Base-by-base conservation (phyloP, 2,888 invertebrate genomes). In the Drosophila nr. fundita region DNA sequence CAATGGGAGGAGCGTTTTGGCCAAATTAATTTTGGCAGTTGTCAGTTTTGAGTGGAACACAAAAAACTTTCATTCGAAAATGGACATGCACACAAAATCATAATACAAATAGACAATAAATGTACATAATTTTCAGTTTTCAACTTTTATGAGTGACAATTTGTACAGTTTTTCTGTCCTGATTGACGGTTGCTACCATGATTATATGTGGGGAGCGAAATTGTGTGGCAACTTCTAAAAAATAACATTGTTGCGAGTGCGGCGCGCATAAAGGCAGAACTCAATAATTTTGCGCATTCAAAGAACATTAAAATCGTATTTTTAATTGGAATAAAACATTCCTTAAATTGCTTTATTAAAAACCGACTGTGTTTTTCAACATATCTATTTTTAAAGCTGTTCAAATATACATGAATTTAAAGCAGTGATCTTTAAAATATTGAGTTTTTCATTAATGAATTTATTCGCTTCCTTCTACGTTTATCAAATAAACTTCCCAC, bases 131-230 rank as follows among this genome's bases (percentile, higher is more conserved):
- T 83, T 75, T 49, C 52, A 53, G 61, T 57, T 50, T 82, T 63
- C 68, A 86, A 84, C 83, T 86, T 86, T 82, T 84, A 84, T 86
- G 80, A 86, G 86, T 82, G 86, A 86, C 82, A 84, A 86, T 83
- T 83, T 82, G 72, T 68, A 74, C 64, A 75, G 58, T 65, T 67
- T 69, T 61, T 74, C 76, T 59, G 15, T 34, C 32, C 64, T 67
- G 68, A 71, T 69, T 69, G 68, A 62, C 69, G 61, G 54, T 67
- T 54, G 52, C 49, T 38, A 48, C n/a, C 34, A 50, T 64, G 29
- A 67, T 79, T 64, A 30, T 59, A 64, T 63, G 58, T 38, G 38
- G 18, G 18, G 4, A 18, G 7, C 52, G 48, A 60, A 68, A 45
- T 27, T n/a, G 2, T n/a, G 18, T 38, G 38, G 55, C 55, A 38